Evolutionary conservation across 2,797 vertebrate genomes (phyloP), one percentile per base, ranked within the genome.

Genomic region (Enteromius anoplus): DNA sequence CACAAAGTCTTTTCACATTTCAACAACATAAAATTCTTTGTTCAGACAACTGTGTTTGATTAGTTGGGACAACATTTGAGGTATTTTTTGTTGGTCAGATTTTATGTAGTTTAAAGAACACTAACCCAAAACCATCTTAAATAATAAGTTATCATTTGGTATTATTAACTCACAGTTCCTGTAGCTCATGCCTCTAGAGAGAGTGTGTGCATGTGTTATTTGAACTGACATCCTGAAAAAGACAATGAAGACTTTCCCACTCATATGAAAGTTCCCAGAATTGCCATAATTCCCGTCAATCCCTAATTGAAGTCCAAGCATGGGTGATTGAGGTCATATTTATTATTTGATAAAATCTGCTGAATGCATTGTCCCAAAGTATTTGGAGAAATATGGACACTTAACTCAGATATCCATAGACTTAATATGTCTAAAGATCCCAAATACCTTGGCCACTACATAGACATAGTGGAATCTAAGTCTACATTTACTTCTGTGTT

Each of bases 221-320:
- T 23, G 21, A 49, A 1, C 8, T 6, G 6, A 81, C 55, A 64
- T 81, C 69, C 69, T 81, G 79, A 62, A 49, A 49, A 72, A 81
- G 19, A 81, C 79, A 81, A 81, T 81, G 55, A 21, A 81, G 29
- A 49, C 19, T 64, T 72, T 81, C 55, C 79, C 1, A 64, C 14
- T n/a, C 23, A 32, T 45, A 10, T 12, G 23, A n/a, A 17, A 15
- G 32, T 60, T 80, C 68, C 53, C 37, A 34, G 21, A 72, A 49
- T 7, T 81, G 29, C 29, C 5, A 12, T 19, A 3, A 26, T 80
- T 79, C 45, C 17, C 0, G 7, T 11, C 11, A 17, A 45, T 45
- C 17, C 11, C 69, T 19, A 49, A 37, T 3, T 71, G 15, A 9
- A 47, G 26, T 71, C 7, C 19, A 34, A 34, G 14, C 17, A 45